Percentiles rank a stretch among this genome's conserved stretches.
These are phyloP conservation scores for Aphidius ervi DNA, from an alignment of 1,140 invertebrate species.

Conservation along the genomic window DNA sequence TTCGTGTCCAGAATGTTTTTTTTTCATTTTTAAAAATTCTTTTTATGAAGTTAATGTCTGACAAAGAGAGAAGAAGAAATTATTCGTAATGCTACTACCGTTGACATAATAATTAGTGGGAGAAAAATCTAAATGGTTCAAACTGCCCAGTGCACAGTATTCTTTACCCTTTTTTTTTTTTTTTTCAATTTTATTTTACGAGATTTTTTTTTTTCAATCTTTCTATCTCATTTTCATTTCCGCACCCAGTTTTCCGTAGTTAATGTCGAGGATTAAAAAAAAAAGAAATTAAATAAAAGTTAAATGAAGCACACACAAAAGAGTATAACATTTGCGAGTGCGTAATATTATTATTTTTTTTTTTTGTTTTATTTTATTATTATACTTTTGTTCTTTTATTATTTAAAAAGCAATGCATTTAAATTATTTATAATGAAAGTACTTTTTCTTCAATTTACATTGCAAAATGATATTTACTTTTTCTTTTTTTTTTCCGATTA, in stretches of 20 bases:
- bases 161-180: no score
- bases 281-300: slow-evolving; percentile 5
- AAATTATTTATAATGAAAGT: slow-evolving; percentile 42
- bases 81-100: no score
- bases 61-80: no score
- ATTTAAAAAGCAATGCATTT: slow-evolving; percentile 39
- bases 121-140: no score
- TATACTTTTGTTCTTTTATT: slow-evolving; percentile 16
- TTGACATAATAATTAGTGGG: no score
- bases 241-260: neutral
- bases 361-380: neutral
- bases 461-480: slow-evolving; percentile 24
- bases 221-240: neutral
- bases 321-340: slow-evolving; percentile 2
- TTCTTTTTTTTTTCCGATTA: neutral
- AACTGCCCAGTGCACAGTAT: no score
- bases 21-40: no score
- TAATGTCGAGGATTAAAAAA: neutral
- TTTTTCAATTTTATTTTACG: no score
- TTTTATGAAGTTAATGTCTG: no score
- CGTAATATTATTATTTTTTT: slow-evolving; percentile 1
- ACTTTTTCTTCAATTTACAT: slow-evolving; percentile 39
- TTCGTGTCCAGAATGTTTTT: no score
- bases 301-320: slow-evolving; percentile 3
- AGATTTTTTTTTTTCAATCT: neutral